These are phyloP conservation scores for Patiria pectinifera DNA, from an alignment of 53 echinoderm and acorn worm species.

Conservation along the genomic window DNA sequence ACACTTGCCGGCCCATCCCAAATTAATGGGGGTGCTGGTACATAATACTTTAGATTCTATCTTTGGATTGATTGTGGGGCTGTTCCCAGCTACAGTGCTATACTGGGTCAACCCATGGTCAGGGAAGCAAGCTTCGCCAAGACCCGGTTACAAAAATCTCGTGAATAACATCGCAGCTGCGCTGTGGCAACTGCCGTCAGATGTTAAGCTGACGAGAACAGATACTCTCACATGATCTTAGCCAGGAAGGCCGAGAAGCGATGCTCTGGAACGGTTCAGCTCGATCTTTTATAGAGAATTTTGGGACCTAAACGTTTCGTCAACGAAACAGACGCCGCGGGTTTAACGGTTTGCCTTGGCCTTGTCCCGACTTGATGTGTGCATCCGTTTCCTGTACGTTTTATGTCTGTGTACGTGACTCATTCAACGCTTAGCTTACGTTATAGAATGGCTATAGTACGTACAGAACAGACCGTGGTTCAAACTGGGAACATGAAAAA, in stretches of 20 bases:
- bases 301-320: not conserved
- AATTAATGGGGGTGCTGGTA: too few relatives aligned
- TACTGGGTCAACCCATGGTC: conserved; percentile 35
- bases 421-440: not conserved
- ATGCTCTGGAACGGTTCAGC: not conserved
- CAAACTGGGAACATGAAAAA: too few relatives aligned
- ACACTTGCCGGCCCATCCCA: too few relatives aligned
- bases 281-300: conserved; percentile 4
- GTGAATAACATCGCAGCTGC: conserved; percentile 21
- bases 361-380: not conserved
- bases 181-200: conserved; percentile 31
- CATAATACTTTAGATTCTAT: not conserved
- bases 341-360: not conserved
- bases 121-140: conserved; percentile 26
- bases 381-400: not conserved
- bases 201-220: conserved; percentile 42
- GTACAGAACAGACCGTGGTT: too few relatives aligned
- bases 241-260: conserved; percentile 39
- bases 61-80: conserved; percentile 24
- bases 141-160: conserved; percentile 15
- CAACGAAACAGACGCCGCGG: not conserved
- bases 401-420: not conserved
- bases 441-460: too few relatives aligned
- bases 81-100: conserved; percentile 28
- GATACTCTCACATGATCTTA: conserved; percentile 32